phyloP scores from a whole-genome alignment of 2,113 vertebrate genomes.

The Cranoglanis bouderius region DNA sequence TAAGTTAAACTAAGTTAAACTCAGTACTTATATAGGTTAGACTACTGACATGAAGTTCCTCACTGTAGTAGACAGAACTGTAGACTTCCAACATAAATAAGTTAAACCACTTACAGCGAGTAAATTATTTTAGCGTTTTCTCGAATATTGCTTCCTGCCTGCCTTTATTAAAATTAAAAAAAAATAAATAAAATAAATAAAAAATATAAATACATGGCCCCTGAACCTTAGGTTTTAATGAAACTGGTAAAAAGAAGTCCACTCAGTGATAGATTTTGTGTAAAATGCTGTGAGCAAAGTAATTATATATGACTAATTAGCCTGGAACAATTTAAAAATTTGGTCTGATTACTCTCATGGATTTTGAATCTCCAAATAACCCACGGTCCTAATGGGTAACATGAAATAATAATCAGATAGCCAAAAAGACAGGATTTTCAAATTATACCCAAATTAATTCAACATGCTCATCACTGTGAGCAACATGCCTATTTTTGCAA shows the following conservation, averaged over 20 bases:
- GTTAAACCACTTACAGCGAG: background rate
- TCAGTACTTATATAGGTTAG: background rate
- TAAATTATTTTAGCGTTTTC: background rate
- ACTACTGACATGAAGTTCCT: background rate
- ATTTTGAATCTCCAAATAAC: conserved; percentile 40
- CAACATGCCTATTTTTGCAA: conserved; percentile 48
- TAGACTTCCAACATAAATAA: background rate
- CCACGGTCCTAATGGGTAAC: conserved; percentile 19
- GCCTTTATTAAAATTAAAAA: background rate
- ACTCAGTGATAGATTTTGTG: background rate
- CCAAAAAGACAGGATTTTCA: conserved; percentile 44
- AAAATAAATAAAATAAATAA: background rate
- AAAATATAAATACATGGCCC: background rate
- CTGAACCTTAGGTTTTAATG: background rate
- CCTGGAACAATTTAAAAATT: conserved; percentile 21
- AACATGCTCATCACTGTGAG: conserved; percentile 44
- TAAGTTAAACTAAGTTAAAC: background rate
- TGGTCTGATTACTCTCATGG: conserved; percentile 34
- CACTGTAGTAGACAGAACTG: background rate
- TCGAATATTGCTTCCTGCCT: background rate
- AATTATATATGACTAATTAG: conserved; percentile 47
- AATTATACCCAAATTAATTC: conserved; percentile 47
- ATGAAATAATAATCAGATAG: conserved; percentile 42
- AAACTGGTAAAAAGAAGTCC: background rate
- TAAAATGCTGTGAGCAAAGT: conserved; percentile 23